These are phyloP conservation scores for Phalacrocorax carbo DNA, from an alignment of 2,113 vertebrate species.

Conservation along the genomic window DNA sequence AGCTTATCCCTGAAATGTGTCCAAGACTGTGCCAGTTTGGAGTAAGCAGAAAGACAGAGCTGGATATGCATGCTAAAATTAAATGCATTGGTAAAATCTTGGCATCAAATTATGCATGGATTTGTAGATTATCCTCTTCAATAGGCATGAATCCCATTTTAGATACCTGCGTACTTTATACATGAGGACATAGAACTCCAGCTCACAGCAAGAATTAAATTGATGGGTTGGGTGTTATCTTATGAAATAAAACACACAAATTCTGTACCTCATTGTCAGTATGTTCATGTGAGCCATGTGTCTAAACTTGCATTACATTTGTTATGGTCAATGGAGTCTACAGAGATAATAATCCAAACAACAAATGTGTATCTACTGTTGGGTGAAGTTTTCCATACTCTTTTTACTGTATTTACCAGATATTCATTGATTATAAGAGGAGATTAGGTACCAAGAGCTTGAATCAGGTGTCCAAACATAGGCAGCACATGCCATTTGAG, in stretches of 20 bases:
- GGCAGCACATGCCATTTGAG: background rate
- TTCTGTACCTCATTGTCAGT: background rate
- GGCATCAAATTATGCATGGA: background rate
- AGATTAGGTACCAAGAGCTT: background rate
- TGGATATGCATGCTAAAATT: background rate
- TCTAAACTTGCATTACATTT: background rate
- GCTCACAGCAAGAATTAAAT: background rate
- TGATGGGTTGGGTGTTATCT: background rate
- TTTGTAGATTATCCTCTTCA: slow-evolving; percentile 4
- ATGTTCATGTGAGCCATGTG: background rate
- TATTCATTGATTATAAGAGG: background rate
- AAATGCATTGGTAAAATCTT: background rate
- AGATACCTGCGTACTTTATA: background rate
- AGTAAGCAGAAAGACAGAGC: background rate
- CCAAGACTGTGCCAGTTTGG: background rate
- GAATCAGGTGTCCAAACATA: background rate
- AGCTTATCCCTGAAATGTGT: background rate
- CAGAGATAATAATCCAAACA: background rate
- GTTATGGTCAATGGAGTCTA: background rate
- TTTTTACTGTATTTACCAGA: background rate
- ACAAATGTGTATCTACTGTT: rapidly evolving
- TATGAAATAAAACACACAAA: background rate
- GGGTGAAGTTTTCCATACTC: background rate
- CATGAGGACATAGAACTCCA: background rate
- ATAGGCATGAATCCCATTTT: background rate